A percentile compares a stretch with the other conserved stretches of the same genome.
phyloP scores from a whole-genome alignment of 2,113 vertebrate genomes.

The Danio rerio region DNA sequence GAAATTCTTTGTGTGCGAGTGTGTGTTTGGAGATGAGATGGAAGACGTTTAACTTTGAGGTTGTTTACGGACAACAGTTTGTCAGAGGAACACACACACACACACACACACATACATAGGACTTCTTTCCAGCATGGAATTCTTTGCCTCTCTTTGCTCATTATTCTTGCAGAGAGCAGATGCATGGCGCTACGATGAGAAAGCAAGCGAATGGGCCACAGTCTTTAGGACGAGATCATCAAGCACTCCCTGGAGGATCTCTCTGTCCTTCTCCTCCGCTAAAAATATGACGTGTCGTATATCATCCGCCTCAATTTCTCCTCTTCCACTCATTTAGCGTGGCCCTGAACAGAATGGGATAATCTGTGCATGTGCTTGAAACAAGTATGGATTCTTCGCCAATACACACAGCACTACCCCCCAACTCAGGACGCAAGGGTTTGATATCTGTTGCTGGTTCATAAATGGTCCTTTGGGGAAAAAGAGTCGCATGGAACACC shows the following conservation, averaged over 20 bases:
- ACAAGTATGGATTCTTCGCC: neutral
- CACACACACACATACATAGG: neutral
- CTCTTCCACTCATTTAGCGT: conserved; percentile 27
- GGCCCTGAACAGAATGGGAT: conserved; percentile 29
- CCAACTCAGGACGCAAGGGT: neutral
- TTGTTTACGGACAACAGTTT: conserved; percentile 53
- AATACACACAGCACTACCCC: neutral
- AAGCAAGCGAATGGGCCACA: conserved; percentile 21
- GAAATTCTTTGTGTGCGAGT: conserved; percentile 30
- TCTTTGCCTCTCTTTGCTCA: neutral
- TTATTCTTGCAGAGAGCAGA: conserved; percentile 37
- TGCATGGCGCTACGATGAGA: conserved; percentile 26
- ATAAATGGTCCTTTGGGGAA: conserved; percentile 27
- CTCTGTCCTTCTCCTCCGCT: conserved; percentile 38
- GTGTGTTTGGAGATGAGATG: conserved; percentile 52
- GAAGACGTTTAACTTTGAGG: conserved; percentile 54
- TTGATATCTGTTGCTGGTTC: conserved; percentile 1
- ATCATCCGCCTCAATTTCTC: conserved; percentile 55
- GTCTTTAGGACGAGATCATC: conserved; percentile 46
- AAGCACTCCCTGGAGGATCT: conserved; percentile 48
- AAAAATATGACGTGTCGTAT: conserved; percentile 55
- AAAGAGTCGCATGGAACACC: neutral
- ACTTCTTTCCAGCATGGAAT: neutral
- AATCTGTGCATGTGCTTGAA: conserved; percentile 37
- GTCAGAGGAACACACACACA: conserved; percentile 11